phyloP scores from a whole-genome alignment of 2,113 vertebrate species.

The Odontesthes bonariensis region DNA sequence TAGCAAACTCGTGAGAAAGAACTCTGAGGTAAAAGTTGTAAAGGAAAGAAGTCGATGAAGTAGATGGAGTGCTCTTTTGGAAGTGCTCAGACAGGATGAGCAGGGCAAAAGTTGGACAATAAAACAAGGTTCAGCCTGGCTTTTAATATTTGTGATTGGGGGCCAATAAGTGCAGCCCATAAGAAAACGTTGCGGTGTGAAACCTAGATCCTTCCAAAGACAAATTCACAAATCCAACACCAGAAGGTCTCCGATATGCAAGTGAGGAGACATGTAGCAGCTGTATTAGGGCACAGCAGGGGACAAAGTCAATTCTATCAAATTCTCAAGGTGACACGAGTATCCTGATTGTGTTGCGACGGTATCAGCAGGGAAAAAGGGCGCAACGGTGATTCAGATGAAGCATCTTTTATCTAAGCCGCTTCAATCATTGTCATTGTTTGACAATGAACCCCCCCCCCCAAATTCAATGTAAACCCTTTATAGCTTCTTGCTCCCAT shows the following conservation, averaged over 20 bases:
- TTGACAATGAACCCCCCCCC: background rate
- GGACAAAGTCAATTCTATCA: conserved; percentile 47
- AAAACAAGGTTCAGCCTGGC: background rate
- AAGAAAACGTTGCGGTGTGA: background rate
- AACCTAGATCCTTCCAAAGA: conserved; percentile 14
- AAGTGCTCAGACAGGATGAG: too few species aligned
- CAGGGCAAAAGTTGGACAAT: background rate
- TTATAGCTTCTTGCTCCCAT: background rate
- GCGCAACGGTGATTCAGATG: conserved; percentile 26
- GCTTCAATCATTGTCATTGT: conserved; percentile 17
- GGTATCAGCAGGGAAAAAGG: conserved; percentile 20
- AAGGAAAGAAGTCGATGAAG: too few species aligned
- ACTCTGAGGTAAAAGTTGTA: too few species aligned
- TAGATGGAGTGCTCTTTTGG: background rate
- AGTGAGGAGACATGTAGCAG: conserved; percentile 22
- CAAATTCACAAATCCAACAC: conserved; percentile 39
- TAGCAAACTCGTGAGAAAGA: too few species aligned
- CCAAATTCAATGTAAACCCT: background rate
- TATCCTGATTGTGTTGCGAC: conserved; percentile 38
- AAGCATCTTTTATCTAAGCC: conserved; percentile 53
- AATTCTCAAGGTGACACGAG: conserved; percentile 64
- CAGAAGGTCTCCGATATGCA: conserved; percentile 18
- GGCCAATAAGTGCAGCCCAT: background rate
- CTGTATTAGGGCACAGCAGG: conserved; percentile 17
- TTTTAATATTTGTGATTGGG: background rate